Evolutionary conservation across 2,888 invertebrate genomes (phyloP), one percentile per base, ranked within the genome.

Genomic region (Boloria selene): DNA sequence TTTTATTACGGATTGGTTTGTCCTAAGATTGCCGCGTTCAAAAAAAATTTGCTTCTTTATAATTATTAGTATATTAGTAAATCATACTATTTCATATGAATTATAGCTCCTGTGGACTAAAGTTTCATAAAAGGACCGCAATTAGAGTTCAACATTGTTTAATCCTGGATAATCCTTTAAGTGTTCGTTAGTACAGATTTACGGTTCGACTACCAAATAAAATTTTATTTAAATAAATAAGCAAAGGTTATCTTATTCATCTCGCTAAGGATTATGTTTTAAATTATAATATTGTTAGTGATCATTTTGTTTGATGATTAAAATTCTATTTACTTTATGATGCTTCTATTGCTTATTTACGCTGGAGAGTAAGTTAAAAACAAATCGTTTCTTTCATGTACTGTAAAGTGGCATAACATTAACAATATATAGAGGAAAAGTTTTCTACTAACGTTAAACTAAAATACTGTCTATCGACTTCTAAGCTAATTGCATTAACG

Each of bases 191-290:
- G 53, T 53, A 52, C 31, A 61, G 61, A 61, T 61, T 61, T 61
- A 61, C 61, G 61, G 47, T 53, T 53, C 31, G 61, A 61, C 61
- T 45, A 53, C 45, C 47, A 45, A 53, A 61, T 61, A 52, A 61
- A 53, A 54, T 61, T 53, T 54, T 54, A 54, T 62, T 54, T 38
- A 62, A 54, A 54, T 62, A 62, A 62, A 62, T 62, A 62, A 54
- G 47, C 31, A 10, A 10, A 3, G 54, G 38, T 44, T 17, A 2
- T 55, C n/a, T 4, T 22, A 55, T 44, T 54, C 42, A 6, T 17
- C 17, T 44, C 10, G 18, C 18, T 18, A 6, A 7, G 44, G 18
- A 42, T 44, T 55, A 14, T 14, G 42, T 55, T 55, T 55, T 55
- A 55, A 44, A 18, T 44, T 18, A 44, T 44, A 18, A 18, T 18